Conservation (phyloP, 92 coral and sea anemone species). For the Porites cylindrica region DNA sequence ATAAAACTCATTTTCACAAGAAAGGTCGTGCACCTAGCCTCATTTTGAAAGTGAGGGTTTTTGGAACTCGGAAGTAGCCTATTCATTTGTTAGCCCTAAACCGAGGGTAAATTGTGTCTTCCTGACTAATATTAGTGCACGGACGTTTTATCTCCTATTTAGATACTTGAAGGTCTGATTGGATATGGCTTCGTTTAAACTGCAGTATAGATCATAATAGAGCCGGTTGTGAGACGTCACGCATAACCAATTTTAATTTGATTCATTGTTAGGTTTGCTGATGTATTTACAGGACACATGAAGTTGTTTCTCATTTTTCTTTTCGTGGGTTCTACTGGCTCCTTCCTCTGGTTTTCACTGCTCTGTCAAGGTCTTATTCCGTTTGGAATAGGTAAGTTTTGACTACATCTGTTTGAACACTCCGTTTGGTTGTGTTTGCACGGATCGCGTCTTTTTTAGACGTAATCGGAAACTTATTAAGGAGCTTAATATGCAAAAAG, state of each 20-base stretch:
- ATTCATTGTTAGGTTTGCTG: conserved; percentile 72
- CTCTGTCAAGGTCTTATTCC: conserved; percentile 80
- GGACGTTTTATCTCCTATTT: too few species aligned
- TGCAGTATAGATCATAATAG: background rate
- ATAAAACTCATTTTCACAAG: too few species aligned
- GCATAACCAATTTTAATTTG: background rate
- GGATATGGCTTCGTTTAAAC: too few species aligned
- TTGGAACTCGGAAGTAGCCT: too few species aligned
- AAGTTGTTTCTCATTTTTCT: conserved; percentile 78
- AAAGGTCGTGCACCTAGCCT: too few species aligned
- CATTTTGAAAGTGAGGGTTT: too few species aligned
- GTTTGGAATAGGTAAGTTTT: conserved; percentile 64
- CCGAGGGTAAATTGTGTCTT: too few species aligned
- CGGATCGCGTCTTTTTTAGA: background rate
- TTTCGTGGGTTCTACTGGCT: conserved; percentile 89
- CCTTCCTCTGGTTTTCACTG: conserved; percentile 92
- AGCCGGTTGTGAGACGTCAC: background rate
- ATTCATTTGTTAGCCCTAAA: too few species aligned
- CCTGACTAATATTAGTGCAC: too few species aligned
- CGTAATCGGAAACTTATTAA: too few species aligned
- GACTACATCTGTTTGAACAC: background rate
- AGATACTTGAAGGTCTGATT: too few species aligned
- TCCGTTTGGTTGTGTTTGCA: background rate
- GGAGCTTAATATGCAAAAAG: too few species aligned
- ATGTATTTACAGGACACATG: conserved; percentile 84